Base-by-base conservation (phyloP, 2,888 invertebrate species). In the Xylocampa areola region DNA sequence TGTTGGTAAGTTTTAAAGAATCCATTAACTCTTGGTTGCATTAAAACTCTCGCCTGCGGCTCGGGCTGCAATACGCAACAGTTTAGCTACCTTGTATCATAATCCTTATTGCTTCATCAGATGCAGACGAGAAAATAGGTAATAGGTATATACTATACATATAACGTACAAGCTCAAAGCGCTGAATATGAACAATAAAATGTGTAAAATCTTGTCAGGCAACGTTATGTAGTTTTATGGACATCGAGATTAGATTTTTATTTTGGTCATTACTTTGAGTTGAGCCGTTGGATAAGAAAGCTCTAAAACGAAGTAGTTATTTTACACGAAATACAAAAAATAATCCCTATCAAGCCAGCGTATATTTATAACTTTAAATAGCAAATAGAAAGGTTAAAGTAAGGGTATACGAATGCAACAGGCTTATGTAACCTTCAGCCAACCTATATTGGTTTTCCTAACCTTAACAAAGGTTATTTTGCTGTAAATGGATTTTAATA, bases 181-280 rank as follows among this genome's bases (percentile, higher is more conserved):
- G 30, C 41, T 50, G 6, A 25, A 25, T n/a, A 29, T 30, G 11
- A 10, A 30, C 11, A 30, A 30, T 30, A 13, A 30, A 30, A 11
- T 11, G 2, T 29, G 11, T 30, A 30, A 30, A 13, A 29, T 39
- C 47, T 45, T 33, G 16, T 59, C 35, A n/a, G 19, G 21, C 54
- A 30, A 14, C 19, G 19, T 21, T 13, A 60, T 10, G 19, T 35
- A 62, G 33, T 51, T 61, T 60, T 60, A 51, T 35, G 39, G 51
- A 51, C 51, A 14, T 10, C 17, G n/a, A 41, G 23, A 61, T 40
- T 44, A 61, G 21, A 41, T 40, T 60, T n/a, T 60, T 61, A 60
- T 51, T 50, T 45, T 30, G 25, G 35, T 30, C 27, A 32, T 58
- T 43, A 59, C 43, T 14, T 50, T 11, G 8, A 33, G 21, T 60